These are phyloP conservation scores for Ypsolopha sequella DNA, from an alignment of 2,888 invertebrate genomes.

Conservation along the genomic window DNA sequence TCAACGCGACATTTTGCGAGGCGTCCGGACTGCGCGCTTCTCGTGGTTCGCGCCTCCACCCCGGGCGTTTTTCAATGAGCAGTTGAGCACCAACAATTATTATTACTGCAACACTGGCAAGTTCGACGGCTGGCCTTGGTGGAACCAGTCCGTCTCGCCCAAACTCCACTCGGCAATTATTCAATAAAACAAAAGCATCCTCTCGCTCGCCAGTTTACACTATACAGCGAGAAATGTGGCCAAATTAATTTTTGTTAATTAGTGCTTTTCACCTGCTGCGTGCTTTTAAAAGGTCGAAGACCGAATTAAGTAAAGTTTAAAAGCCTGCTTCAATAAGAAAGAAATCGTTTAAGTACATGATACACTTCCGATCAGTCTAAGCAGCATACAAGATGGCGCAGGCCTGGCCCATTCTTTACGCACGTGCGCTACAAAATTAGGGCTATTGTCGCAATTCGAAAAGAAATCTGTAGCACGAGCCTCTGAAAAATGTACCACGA, in stretches of 20 bases:
- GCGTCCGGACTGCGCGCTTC: not conserved
- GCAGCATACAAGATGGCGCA: slow-evolving; percentile 15
- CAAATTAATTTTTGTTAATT: not conserved
- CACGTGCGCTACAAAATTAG: slow-evolving; percentile 57
- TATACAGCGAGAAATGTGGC: slow-evolving; percentile 14
- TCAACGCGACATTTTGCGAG: slow-evolving; percentile 1
- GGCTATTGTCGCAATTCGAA: slow-evolving; percentile 44
- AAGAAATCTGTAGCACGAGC: slow-evolving; percentile 50
- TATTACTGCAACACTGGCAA: slow-evolving; percentile 22
- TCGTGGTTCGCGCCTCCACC: slow-evolving; percentile 9
- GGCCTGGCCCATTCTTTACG: slow-evolving; percentile 39
- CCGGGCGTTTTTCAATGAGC: slow-evolving; percentile 12
- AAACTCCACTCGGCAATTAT: slow-evolving; percentile 68
- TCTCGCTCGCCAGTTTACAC: slow-evolving; percentile 43
- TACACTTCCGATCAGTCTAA: not conserved
- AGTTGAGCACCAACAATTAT: slow-evolving; percentile 10
- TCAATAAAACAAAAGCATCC: slow-evolving; percentile 68
- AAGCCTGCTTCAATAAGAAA: too few species aligned
- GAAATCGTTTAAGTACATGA: too few species aligned
- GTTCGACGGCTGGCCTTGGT: slow-evolving; percentile 68
- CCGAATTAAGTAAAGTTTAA: too few species aligned
- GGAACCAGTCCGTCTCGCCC: slow-evolving; percentile 64
- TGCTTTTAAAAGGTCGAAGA: too few species aligned
- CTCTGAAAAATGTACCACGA: slow-evolving; percentile 64
- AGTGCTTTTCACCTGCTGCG: not conserved